phyloP scores from a whole-genome alignment of 92 coral and sea anemone genomes.

The Blastomussa wellsi region DNA sequence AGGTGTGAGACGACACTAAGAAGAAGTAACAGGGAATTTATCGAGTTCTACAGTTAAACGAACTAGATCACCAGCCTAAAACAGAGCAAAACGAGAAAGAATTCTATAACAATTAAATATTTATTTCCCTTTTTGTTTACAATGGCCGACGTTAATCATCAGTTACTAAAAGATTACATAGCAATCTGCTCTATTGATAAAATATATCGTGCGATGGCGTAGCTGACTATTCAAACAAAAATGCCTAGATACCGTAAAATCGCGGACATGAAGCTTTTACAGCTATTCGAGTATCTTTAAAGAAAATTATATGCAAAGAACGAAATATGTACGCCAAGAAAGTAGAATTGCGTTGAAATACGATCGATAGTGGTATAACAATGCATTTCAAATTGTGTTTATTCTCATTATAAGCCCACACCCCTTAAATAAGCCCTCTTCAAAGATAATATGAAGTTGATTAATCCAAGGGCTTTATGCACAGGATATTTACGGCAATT shows the following conservation, averaged over 20 bases:
- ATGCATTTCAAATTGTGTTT: neutral
- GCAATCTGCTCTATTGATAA: conserved; percentile 8
- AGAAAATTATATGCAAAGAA: neutral
- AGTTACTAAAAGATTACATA: conserved; percentile 3
- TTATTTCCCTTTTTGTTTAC: conserved; percentile 7
- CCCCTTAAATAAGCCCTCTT: neutral
- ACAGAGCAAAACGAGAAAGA: neutral
- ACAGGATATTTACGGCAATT: neutral
- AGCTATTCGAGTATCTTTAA: neutral
- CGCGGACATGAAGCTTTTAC: neutral
- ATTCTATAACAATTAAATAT: neutral
- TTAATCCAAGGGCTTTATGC: neutral
- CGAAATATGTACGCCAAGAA: neutral
- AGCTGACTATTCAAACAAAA: neutral
- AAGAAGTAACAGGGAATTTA: neutral
- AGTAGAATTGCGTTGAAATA: neutral
- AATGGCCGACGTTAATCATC: neutral
- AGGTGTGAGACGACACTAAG: too few species aligned
- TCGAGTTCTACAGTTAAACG: neutral
- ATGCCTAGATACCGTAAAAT: neutral
- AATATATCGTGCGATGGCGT: neutral
- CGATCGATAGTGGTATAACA: neutral
- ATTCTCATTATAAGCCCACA: neutral
- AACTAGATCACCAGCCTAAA: neutral
- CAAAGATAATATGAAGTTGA: neutral